Evolutionary conservation across 2,113 vertebrate species (phyloP), one percentile per base, ranked within the genome.

Genomic region (Pseudonaja textilis): DNA sequence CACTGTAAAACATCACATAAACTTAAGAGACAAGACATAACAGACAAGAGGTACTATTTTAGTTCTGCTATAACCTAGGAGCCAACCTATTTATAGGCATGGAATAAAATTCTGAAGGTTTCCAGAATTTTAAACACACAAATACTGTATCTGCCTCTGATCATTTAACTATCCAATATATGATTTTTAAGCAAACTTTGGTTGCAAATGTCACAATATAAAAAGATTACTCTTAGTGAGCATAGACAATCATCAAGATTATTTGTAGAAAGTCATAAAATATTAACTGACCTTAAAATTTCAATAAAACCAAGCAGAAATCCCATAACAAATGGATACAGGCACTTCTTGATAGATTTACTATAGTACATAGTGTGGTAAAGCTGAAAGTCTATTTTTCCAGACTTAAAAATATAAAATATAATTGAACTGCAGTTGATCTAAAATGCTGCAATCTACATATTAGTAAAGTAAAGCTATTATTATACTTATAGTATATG

Each of bases 61-160:
- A 64, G 29, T 69, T 14, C 29, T 69, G 61, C 26, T 69, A 26
- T 69, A 69, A 69, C 12, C 29, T n/a, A 64, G 61, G 50, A 91
- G 95, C 94, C 96, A 93, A 94, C 90, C 93, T 96, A 95, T 95
- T 95, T 95, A 87, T 1, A 95, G 54, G 94, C 94, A 74, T 39
- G n/a, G 93, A 93, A 93, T 87, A 93, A 52, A 29, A 93, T 95
- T 94, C 94, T 88, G 16, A 2, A 22, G 54, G 86, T 20, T 91
- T 92, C 59, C 90, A 81, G 22, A 50, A 81, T 85, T 89, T 91
- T 91, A 93, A 52, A 92, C 92, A 91, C 4, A 1, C 26, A 92
- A 25, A 14, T 26, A 89, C 3, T 23, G 56, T 57, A 9, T 25
- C 25, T 1, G 55, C 12, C 18, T 11, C 0, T 16, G n/a, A 45